Conservation (phyloP, 2,888 invertebrate species). For the Phalera bucephala region DNA sequence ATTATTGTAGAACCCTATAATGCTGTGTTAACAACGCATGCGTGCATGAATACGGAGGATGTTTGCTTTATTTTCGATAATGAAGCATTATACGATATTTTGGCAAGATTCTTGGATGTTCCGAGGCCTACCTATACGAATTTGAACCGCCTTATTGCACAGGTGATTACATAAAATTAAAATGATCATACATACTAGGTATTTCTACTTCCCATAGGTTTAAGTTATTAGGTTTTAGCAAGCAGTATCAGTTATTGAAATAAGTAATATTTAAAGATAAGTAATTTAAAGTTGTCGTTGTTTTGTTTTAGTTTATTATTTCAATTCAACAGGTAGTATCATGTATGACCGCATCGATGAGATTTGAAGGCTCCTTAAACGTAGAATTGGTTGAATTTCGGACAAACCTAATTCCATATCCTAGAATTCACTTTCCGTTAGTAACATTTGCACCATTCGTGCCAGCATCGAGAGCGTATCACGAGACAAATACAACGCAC, state of each 20-base stretch:
- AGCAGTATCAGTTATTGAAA: too few relatives aligned
- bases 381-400: constrained; percentile 89
- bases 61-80: constrained; percentile 90
- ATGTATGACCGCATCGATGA: constrained; percentile 86
- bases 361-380: constrained; percentile 86
- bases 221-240: too few relatives aligned
- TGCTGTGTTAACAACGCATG: constrained; percentile 86
- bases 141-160: constrained; percentile 90
- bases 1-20: constrained; percentile 91
- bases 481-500: constrained; percentile 85
- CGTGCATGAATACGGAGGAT: constrained; percentile 87
- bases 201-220: too few relatives aligned
- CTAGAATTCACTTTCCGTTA: constrained; percentile 93
- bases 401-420: constrained; percentile 93
- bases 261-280: too few relatives aligned
- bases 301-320: too few relatives aligned
- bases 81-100: constrained; percentile 90
- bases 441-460: constrained; percentile 89
- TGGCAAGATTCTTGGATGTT: constrained; percentile 88
- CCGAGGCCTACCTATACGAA: constrained; percentile 93
- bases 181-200: too few relatives aligned
- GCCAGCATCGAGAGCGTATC: constrained; percentile 84
- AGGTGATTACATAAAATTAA: constrained; percentile 72
- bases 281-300: too few relatives aligned
- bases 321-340: constrained; percentile 82